Conservation (phyloP, 2,888 invertebrate genomes). For the Patella pellucida region DNA sequence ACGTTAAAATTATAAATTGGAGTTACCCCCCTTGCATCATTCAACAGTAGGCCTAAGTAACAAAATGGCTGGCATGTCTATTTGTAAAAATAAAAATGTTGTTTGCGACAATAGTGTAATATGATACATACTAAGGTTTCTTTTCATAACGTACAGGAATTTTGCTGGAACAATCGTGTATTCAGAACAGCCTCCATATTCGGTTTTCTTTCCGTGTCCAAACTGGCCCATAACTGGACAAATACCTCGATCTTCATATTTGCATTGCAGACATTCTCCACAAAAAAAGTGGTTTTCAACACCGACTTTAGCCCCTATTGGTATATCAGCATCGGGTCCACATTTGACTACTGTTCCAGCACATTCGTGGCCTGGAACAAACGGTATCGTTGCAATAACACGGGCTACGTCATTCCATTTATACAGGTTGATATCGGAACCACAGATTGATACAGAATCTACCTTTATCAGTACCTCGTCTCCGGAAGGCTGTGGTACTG, state of each 20-base stretch:
- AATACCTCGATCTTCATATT: conserved; percentile 54
- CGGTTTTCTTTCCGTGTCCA: conserved; percentile 63
- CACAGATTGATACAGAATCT: conserved; percentile 62
- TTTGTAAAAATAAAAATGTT: no score
- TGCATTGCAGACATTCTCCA: conserved; percentile 60
- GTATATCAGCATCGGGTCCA: conserved; percentile 58
- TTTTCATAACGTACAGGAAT: conserved; percentile 55
- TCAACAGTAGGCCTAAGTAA: not conserved
- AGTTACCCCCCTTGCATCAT: not conserved
- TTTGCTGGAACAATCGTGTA: conserved; percentile 63
- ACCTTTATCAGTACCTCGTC: conserved; percentile 63
- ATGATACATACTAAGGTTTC: conserved; percentile 50
- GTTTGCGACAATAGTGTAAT: no score
- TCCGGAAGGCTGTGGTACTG: conserved; percentile 54
- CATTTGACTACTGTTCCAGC: conserved; percentile 64
- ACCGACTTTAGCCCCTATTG: conserved; percentile 56
- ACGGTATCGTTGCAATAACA: conserved; percentile 63
- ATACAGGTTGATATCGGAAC: conserved; percentile 64
- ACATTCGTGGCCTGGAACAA: conserved; percentile 66
- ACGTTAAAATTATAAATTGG: not conserved
- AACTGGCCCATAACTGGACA: conserved; percentile 65
- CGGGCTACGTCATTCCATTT: conserved; percentile 62
- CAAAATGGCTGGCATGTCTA: not conserved
- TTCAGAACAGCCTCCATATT: conserved; percentile 64
- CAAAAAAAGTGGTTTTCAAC: conserved; percentile 67